A percentile compares a stretch with the other conserved stretches of the same genome.
These are phyloP conservation scores for Coilia nasus DNA, from an alignment of 2,797 vertebrate species.

Conservation along the genomic window DNA sequence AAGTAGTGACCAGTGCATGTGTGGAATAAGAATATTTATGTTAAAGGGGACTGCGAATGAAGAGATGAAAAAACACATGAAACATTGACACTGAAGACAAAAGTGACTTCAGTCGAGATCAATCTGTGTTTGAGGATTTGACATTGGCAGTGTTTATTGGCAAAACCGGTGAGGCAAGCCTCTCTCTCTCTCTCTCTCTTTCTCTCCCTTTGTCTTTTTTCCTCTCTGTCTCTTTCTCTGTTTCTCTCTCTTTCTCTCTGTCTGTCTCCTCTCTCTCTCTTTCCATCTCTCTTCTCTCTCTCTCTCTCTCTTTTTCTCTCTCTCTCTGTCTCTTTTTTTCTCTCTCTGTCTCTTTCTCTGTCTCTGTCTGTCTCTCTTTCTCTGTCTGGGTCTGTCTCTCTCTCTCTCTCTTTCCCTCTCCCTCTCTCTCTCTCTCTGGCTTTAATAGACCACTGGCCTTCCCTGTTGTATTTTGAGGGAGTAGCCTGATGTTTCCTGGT, in stretches of 20 bases:
- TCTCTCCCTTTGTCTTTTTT: background rate
- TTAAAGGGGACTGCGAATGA: background rate
- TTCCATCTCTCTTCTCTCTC: background rate
- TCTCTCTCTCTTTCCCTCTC: background rate
- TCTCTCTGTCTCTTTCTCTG: background rate
- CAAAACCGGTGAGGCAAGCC: conserved; percentile 26
- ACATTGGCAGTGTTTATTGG: conserved; percentile 21
- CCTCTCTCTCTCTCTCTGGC: conserved; percentile 23
- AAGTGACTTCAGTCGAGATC: conserved; percentile 21
- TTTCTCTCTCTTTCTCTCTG: conserved; percentile 10
- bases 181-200: background rate
- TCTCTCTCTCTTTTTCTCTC: background rate
- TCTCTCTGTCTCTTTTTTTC: background rate
- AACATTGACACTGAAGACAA: conserved; percentile 23
- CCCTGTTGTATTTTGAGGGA: conserved; percentile 26
- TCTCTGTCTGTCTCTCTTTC: background rate
- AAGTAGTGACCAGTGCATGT: background rate
- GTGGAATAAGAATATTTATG: background rate
- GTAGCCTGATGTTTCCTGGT: conserved; percentile 19
- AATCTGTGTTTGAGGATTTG: conserved; percentile 18
- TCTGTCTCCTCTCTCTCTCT: background rate
- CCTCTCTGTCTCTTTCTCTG: background rate
- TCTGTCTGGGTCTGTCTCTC: background rate
- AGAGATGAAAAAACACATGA: conserved; percentile 18
- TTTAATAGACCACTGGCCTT: conserved; percentile 34